phyloP scores from a whole-genome alignment of 1,140 invertebrate species.

The Orius insidiosus region DNA sequence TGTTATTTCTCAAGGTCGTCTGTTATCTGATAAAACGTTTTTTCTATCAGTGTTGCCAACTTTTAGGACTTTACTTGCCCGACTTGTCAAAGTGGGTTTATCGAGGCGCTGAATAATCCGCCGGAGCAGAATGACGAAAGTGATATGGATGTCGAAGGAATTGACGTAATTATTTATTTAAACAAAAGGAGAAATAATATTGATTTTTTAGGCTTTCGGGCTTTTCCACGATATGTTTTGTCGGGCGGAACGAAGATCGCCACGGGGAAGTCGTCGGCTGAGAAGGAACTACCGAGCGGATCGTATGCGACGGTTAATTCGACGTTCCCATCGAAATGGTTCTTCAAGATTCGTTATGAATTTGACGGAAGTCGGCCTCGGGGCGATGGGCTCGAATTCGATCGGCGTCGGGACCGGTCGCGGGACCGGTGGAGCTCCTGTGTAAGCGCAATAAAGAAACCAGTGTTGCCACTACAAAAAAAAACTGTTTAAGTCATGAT shows the following conservation, averaged over 20 bases:
- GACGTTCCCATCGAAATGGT: conserved; percentile 32
- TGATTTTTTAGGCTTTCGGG: conserved; percentile 7
- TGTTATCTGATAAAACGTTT: too few relatives aligned
- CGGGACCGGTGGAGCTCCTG: conserved; percentile 9
- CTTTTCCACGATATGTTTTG: background rate
- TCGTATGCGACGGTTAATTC: background rate
- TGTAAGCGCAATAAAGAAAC: conserved; percentile 16
- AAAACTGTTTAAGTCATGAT: too few relatives aligned
- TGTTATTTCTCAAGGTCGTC: too few relatives aligned
- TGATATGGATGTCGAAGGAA: conserved; percentile 18
- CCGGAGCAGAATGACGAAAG: conserved; percentile 15
- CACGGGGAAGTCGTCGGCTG: background rate
- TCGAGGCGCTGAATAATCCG: conserved; percentile 41
- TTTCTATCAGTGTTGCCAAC: too few relatives aligned
- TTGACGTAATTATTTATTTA: background rate
- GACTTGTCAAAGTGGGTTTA: conserved; percentile 68
- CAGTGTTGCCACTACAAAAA: too few relatives aligned
- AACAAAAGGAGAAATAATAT: background rate
- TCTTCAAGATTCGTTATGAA: conserved; percentile 39
- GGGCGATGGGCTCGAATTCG: conserved; percentile 10
- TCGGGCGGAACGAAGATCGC: background rate
- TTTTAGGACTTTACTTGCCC: conserved; percentile 71
- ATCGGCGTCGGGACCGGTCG: conserved; percentile 14
- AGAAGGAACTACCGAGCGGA: background rate
- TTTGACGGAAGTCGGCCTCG: conserved; percentile 27